Evolutionary conservation across 2,888 invertebrate species (phyloP), one percentile per base, ranked within the genome.

Genomic region (Spodoptera picta): DNA sequence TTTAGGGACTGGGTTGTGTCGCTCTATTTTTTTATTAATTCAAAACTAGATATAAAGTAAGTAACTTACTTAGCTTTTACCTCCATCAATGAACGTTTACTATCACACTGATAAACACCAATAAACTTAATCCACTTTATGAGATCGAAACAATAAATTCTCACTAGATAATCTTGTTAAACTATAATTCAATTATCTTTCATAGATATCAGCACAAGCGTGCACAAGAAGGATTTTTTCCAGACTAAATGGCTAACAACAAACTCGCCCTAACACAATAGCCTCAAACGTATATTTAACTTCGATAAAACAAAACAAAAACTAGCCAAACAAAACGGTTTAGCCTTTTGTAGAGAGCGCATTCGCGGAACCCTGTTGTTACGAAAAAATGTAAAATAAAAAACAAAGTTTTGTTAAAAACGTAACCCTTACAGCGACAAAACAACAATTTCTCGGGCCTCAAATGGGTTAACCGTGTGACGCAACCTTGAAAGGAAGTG

Each of bases 201-300:
- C 45, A 51, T 69, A 76, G 70, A 75, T 75, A 78, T 79, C 69
- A 77, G 77, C 84, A 90, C 92, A 83, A 88, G 94, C 85, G 92
- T 82, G 86, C 92, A 83, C 89, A 87, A 83, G 90, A 89, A 90
- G 72, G 93, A 90, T 92, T 92, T 93, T 93, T 93, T 92, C 89
- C 69, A 88, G 91, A 94, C 94, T 94, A 92, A 94, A 90, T 87
- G 88, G 87, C 84, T 80, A 76, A 83, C 87, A 90, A 87, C 90
- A 86, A 82, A 73, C 84, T 82, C 75, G 75, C 83, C 87, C 88
- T 87, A 87, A 92, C 90, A 93, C 93, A 94, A 94, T 93, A 88
- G 92, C 87, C 83, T 81, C 85, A 87, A 91, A 91, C 94, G 89
- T 93, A 93, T 94, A 94, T 92, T 94, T 94, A 93, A 89, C 75